Conservation (phyloP, 2,113 vertebrate genomes). For the Stigmatopora argus region DNA sequence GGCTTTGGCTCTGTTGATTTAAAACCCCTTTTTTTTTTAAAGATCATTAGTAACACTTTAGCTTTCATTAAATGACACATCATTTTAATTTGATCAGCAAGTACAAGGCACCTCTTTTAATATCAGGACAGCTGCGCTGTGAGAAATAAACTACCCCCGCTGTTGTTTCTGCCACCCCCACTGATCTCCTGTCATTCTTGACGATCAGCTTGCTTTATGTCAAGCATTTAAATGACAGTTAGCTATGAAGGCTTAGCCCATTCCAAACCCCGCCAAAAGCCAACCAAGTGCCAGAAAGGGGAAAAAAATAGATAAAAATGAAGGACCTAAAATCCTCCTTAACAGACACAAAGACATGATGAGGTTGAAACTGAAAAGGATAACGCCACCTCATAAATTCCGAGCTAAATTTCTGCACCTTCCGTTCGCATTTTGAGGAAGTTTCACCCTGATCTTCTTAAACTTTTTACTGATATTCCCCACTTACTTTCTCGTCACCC, state of each 20-base stretch:
- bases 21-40: not conserved
- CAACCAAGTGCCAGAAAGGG: conserved; percentile 36
- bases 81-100: not conserved
- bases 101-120: not conserved
- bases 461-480: conserved; percentile 13
- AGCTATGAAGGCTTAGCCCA: conserved; percentile 38
- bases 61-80: not conserved
- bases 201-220: conserved; percentile 14
- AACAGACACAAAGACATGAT: conserved; percentile 48
- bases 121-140: not conserved
- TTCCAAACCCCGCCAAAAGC: conserved; percentile 46
- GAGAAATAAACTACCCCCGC: not conserved
- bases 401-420: conserved; percentile 33
- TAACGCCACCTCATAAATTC: conserved; percentile 32
- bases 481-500: conserved; percentile 8
- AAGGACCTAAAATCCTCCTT: conserved; percentile 32
- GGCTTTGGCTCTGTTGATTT: not conserved
- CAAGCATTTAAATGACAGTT: conserved; percentile 34
- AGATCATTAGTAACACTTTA: not conserved
- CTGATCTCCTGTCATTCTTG: conserved; percentile 14
- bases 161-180: not conserved
- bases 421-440: not conserved
- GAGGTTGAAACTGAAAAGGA: conserved; percentile 41
- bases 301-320: conserved; percentile 24
- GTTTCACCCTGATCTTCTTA: conserved; percentile 15